Conservation (phyloP, 2,113 vertebrate species). For the Euleptes europaea region DNA sequence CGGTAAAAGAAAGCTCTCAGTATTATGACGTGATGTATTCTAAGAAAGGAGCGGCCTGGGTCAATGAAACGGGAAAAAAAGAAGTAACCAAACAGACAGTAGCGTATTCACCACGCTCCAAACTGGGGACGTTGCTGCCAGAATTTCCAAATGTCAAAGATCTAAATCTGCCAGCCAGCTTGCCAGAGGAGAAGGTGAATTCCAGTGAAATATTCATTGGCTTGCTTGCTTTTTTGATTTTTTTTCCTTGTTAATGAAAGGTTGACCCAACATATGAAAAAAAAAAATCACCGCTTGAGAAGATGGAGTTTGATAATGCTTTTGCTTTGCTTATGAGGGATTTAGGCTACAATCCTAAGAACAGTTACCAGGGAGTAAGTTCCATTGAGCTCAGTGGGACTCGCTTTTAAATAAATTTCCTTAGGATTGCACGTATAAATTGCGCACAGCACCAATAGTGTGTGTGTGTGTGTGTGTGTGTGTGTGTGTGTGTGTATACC, state of each 20-base stretch:
- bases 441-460: constrained; percentile 18
- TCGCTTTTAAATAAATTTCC: too few species aligned
- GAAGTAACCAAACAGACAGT: constrained; percentile 99
- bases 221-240: background rate
- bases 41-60: constrained; percentile 98
- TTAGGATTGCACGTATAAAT: background rate
- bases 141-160: constrained; percentile 99
- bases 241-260: constrained; percentile 42
- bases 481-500: too few species aligned
- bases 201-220: constrained; percentile 70
- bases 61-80: constrained; percentile 98
- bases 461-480: too few species aligned
- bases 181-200: constrained; percentile 99
- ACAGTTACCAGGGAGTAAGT: too few species aligned
- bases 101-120: constrained; percentile 99
- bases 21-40: constrained; percentile 99
- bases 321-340: constrained; percentile 47
- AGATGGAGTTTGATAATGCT: constrained; percentile 45
- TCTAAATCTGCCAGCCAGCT: constrained; percentile 95
- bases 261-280: constrained; percentile 35
- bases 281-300: constrained; percentile 7
- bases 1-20: constrained; percentile 96
- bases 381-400: too few species aligned
- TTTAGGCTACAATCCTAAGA: background rate
- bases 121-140: constrained; percentile 96